Percentiles rank a stretch among this genome's conserved stretches.
phyloP scores from a whole-genome alignment of 2,888 invertebrate species.

The Cantharis lateralis region DNA sequence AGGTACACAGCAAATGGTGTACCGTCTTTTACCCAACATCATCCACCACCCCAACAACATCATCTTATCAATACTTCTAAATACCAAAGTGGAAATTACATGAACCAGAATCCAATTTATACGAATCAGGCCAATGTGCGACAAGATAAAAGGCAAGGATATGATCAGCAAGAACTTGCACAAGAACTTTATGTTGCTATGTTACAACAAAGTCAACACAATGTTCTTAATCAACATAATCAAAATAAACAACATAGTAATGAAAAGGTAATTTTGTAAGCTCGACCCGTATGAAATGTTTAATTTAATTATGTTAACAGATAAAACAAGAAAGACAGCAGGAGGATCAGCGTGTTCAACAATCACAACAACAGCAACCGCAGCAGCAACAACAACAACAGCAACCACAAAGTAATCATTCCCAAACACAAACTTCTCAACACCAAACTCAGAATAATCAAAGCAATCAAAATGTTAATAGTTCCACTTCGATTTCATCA shows the following conservation, averaged over 20 bases:
- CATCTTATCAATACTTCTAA: slow-evolving; percentile 45
- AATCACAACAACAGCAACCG: slow-evolving; percentile 33
- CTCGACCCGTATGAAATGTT: background rate
- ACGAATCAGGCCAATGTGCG: slow-evolving; percentile 45
- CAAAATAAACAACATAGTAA: slow-evolving; percentile 38
- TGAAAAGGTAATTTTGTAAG: slow-evolving; percentile 42
- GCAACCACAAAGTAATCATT: slow-evolving; percentile 34
- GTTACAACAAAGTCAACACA: slow-evolving; percentile 45
- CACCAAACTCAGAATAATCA: slow-evolving; percentile 37
- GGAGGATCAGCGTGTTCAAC: slow-evolving; percentile 37
- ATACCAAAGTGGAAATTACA: slow-evolving; percentile 44
- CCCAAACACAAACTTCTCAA: slow-evolving; percentile 36
- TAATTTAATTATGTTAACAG: slow-evolving; percentile 26
- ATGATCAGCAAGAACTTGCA: slow-evolving; percentile 50
- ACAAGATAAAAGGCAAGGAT: slow-evolving; percentile 48
- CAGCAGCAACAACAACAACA: slow-evolving; percentile 35
- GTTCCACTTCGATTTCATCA: slow-evolving; percentile 60
- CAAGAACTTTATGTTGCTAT: slow-evolving; percentile 51
- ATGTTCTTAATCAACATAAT: slow-evolving; percentile 35
- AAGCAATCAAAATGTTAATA: slow-evolving; percentile 56
- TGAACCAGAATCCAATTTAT: slow-evolving; percentile 47
- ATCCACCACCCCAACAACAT: slow-evolving; percentile 49
- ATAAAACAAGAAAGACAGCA: slow-evolving; percentile 41
- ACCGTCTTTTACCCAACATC: slow-evolving; percentile 57
- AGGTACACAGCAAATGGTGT: slow-evolving; percentile 56